Conservation (phyloP, 2,888 invertebrate species). For the Beris morrisii region DNA sequence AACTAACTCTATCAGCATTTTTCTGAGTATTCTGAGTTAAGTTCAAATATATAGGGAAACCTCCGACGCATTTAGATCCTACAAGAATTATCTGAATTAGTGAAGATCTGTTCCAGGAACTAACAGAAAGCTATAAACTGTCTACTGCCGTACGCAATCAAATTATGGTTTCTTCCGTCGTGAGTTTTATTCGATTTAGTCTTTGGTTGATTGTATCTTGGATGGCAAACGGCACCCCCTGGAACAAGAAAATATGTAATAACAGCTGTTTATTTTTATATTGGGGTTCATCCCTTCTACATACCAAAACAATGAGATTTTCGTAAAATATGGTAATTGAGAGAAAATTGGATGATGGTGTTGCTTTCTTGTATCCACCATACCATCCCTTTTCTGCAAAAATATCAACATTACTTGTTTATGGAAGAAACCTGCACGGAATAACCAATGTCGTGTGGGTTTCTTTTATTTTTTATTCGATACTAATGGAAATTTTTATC, state of each 20-base stretch:
- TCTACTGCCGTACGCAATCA: no score
- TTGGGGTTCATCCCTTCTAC: constrained; percentile 6
- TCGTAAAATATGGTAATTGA: constrained; percentile 38
- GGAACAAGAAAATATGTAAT: not conserved
- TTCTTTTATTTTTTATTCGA: constrained; percentile 11
- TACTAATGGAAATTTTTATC: not conserved
- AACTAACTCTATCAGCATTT: no score
- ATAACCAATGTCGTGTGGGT: constrained; percentile 21
- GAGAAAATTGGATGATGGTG: constrained; percentile 35
- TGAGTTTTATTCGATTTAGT: constrained; percentile 26
- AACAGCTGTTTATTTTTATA: constrained; percentile 14
- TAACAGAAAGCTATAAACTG: no score
- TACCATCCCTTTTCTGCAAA: not conserved
- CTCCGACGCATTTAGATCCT: no score
- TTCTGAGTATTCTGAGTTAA: no score
- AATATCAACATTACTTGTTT: constrained; percentile 29
- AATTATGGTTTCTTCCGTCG: constrained; percentile 17
- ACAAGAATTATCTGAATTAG: no score
- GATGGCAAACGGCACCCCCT: not conserved
- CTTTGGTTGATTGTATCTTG: constrained; percentile 5
- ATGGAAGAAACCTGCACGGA: constrained; percentile 28
- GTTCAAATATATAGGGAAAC: no score
- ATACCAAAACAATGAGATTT: constrained; percentile 32
- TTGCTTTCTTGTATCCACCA: constrained; percentile 29
- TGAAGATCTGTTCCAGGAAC: no score